Percentiles rank a stretch among this genome's conserved stretches.
These are phyloP conservation scores for Eubucco bourcierii DNA, from an alignment of 2,113 vertebrate genomes.

Conservation along the genomic window DNA sequence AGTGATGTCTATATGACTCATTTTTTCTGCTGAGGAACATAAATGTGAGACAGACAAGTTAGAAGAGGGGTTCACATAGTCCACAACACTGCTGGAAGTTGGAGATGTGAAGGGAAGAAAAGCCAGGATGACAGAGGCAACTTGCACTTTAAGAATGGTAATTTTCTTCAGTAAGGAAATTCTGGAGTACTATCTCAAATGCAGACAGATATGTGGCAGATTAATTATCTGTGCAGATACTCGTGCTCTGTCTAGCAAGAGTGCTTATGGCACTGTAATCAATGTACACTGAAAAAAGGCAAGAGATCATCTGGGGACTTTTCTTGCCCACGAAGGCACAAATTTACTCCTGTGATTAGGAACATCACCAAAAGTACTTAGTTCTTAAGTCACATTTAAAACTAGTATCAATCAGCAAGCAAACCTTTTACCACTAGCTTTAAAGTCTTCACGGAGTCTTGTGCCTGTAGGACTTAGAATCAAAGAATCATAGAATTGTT, in stretches of 20 bases:
- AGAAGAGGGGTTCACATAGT: neutral
- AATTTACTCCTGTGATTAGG: neutral
- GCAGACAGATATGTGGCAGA: neutral
- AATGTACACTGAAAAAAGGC: neutral
- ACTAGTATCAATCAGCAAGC: neutral
- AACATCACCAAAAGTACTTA: neutral
- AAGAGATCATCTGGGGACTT: neutral
- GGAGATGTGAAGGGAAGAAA: neutral
- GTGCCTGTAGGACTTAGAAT: neutral
- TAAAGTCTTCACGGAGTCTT: neutral
- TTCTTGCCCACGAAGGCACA: neutral
- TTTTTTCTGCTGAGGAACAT: too few species aligned
- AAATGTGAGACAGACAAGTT: neutral
- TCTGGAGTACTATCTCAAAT: neutral
- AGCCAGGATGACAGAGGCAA: neutral
- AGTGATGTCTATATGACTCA: too few species aligned
- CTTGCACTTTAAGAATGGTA: neutral
- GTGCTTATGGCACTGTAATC: neutral
- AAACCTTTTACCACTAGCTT: neutral
- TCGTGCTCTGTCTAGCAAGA: neutral
- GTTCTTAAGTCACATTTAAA: neutral
- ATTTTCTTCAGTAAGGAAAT: neutral
- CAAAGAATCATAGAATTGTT: too few species aligned
- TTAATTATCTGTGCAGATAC: neutral
- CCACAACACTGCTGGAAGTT: accelerated